A percentile compares a stretch with the other conserved stretches of the same genome.
These are phyloP conservation scores for Aethina tumida DNA, from an alignment of 1,140 invertebrate species.

Conservation along the genomic window DNA sequence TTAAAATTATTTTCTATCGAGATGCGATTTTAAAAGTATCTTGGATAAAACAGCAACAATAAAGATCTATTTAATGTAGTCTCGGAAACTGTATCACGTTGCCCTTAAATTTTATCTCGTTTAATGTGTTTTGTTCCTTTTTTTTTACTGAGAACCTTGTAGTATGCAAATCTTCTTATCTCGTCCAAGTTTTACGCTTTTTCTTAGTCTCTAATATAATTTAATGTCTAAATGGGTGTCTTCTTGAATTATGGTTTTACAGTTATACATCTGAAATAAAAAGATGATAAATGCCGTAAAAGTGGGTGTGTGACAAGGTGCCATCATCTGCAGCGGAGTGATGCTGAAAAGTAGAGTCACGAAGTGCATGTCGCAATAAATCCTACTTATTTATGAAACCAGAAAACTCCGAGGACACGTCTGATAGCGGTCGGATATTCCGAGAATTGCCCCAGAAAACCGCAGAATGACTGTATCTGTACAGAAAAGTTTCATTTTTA, in stretches of 20 bases:
- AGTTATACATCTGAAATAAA: constrained; percentile 12
- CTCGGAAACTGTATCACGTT: too few relatives aligned
- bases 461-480: too few relatives aligned
- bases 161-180: constrained; percentile 1
- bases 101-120: too few relatives aligned
- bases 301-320: constrained; percentile 24
- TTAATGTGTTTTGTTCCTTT: too few relatives aligned
- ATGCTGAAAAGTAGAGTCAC: constrained; percentile 25
- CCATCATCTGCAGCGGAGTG: constrained; percentile 26
- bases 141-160: neutral
- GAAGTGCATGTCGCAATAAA: constrained; percentile 29
- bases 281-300: constrained; percentile 23
- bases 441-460: constrained; percentile 13
- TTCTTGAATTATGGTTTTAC: constrained; percentile 6
- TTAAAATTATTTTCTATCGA: too few relatives aligned
- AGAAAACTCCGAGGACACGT: constrained; percentile 21
- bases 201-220: too few relatives aligned
- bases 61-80: too few relatives aligned
- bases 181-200: neutral
- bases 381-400: constrained; percentile 29
- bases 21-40: too few relatives aligned
- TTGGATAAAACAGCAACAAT: too few relatives aligned
- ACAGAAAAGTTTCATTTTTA: too few relatives aligned
- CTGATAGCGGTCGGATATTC: constrained; percentile 15
- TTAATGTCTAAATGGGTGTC: too few relatives aligned